Percentiles rank a stretch among this genome's conserved stretches.
phyloP scores from a whole-genome alignment of 2,888 invertebrate genomes.

The Idaea dimidiata region DNA sequence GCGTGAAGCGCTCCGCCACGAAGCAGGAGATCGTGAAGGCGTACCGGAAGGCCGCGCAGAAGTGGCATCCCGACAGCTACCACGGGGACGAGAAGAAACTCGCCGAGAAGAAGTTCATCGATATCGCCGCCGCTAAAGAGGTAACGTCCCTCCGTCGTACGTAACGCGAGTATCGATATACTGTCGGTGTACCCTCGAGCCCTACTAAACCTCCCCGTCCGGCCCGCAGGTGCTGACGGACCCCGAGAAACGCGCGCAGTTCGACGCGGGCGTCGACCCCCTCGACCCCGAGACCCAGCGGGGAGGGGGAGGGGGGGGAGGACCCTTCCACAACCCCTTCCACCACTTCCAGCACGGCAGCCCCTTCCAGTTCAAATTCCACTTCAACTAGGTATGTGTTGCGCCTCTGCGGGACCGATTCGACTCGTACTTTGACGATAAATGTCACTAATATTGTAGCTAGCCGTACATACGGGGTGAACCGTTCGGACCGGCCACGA shows the following conservation, averaged over 20 bases:
- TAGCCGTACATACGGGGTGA: too few relatives aligned
- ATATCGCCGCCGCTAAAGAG: constrained; percentile 99
- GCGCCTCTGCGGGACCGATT: not conserved
- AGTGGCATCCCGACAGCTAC: constrained; percentile 99
- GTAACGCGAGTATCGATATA: too few relatives aligned
- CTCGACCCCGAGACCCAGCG: constrained; percentile 94
- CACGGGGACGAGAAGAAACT: constrained; percentile 93
- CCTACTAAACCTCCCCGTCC: too few relatives aligned
- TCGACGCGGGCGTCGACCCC: constrained; percentile 97
- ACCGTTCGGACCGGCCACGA: too few relatives aligned
- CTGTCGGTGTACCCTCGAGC: too few relatives aligned
- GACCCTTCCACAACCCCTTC: constrained; percentile 87
- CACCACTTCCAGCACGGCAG: constrained; percentile 91
- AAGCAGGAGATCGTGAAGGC: constrained; percentile 98
- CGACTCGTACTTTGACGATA: not conserved
- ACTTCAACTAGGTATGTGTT: constrained; percentile 88
- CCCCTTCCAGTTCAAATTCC: constrained; percentile 98
- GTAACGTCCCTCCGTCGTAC: constrained; percentile 74
- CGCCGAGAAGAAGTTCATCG: constrained; percentile 98
- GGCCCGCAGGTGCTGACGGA: constrained; percentile 86
- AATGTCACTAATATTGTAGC: not conserved
- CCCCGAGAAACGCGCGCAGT: constrained; percentile 95
- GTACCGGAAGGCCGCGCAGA: constrained; percentile 97
- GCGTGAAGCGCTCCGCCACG: constrained; percentile 88
- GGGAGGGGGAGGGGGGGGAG: constrained; percentile 56